Base-by-base conservation (phyloP, 2,797 vertebrate species). In the Malacoctenus gilli region DNA sequence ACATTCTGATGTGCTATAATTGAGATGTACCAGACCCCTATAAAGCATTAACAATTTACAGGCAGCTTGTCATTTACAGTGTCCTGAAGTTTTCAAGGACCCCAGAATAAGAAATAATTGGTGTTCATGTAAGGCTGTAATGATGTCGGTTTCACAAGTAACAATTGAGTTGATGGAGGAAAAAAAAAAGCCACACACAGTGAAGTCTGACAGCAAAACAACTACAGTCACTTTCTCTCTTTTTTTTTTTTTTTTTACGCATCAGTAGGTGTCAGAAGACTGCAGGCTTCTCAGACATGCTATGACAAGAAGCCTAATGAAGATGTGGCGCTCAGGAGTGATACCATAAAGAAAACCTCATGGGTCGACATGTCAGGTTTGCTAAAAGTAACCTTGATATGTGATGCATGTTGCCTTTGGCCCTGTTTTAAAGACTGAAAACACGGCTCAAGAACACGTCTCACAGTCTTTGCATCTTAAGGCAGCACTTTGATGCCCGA, bases 1-100 rank as follows among this genome's bases (percentile, higher is more conserved):
- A 69, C 76, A 77, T 83, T 82, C 59, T 68, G 43, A 32, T 54
- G 31, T 19, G 11, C 46, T 40, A 15, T 14, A 55, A 67, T 42
- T 68, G 43, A 36, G 16, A 43, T 25, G 9, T 39, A 42, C 10
- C 2, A 2, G 5, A 48, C 32, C 37, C 37, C 28, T 46, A 51
- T 79, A 63, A 43, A 35, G 56, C 47, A 67, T 16, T 38, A 5
- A 39, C 31, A 31, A 34, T 39, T 41, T 22, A 14, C 11, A 25
- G n/a, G 4, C 8, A 63, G 35, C 18, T 5, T 48, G 44, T 65
- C 57, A 59, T 63, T 61, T 9, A 0, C 22, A 53, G 37, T 61
- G 47, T 51, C 38, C 20, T 38, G 9, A 31, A 22, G 20, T 44
- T 32, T 57, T 18, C 16, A 52, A 59, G 35, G 39, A 44, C 50